Conservation (phyloP, 2,888 invertebrate genomes). For the Phengaris arion region DNA sequence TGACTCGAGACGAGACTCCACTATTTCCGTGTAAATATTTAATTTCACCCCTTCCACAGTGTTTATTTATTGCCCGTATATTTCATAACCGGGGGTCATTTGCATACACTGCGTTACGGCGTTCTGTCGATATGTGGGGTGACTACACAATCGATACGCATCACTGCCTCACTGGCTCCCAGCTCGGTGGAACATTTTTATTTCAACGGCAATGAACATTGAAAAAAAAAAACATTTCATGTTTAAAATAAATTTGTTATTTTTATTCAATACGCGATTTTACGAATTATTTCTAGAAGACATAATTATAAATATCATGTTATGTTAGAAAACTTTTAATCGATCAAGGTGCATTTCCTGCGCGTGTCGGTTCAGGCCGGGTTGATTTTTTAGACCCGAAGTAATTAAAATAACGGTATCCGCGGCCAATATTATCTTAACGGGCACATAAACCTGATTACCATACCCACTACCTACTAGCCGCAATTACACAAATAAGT, state of each 20-base stretch:
- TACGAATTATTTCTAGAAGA: too few relatives aligned
- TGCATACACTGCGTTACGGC: conserved; percentile 57
- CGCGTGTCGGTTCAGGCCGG: too few relatives aligned
- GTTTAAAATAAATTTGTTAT: too few relatives aligned
- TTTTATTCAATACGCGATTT: too few relatives aligned
- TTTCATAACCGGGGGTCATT: conserved; percentile 71
- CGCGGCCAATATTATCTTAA: neutral
- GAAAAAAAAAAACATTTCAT: conserved; percentile 1
- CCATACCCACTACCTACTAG: neutral
- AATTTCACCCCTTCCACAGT: conserved; percentile 73
- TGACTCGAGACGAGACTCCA: conserved; percentile 44
- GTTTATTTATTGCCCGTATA: conserved; percentile 79
- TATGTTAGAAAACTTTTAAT: too few relatives aligned
- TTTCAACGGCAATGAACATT: neutral
- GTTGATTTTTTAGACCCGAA: too few relatives aligned
- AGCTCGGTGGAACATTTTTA: neutral
- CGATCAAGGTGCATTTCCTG: too few relatives aligned
- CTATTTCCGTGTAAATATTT: conserved; percentile 70
- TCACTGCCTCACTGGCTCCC: conserved; percentile 30
- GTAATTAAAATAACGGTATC: too few relatives aligned
- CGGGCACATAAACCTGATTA: neutral
- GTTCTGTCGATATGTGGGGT: conserved; percentile 59
- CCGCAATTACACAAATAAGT: too few relatives aligned
- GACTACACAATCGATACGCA: conserved; percentile 50
- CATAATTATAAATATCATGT: too few relatives aligned